phyloP scores from a whole-genome alignment of 2,888 invertebrate species.

The Gari tellinella region DNA sequence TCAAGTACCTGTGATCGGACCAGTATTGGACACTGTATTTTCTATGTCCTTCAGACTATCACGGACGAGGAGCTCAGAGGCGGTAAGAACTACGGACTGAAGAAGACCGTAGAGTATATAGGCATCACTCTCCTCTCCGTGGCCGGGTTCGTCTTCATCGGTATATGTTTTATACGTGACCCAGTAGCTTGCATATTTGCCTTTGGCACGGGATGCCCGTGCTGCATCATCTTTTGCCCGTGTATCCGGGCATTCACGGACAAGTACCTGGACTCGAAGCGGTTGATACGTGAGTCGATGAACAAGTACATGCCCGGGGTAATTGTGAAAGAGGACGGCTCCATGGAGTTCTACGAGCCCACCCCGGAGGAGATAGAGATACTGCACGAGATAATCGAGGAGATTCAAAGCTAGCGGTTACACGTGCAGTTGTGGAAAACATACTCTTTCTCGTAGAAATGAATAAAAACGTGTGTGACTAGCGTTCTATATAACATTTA shows the following conservation, averaged over 20 bases:
- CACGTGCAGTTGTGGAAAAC: too few species aligned
- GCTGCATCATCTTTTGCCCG: constrained; percentile 66
- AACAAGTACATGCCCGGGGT: constrained; percentile 73
- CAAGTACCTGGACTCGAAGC: constrained; percentile 52
- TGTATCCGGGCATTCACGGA: constrained; percentile 56
- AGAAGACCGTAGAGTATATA: constrained; percentile 48
- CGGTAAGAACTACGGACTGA: constrained; percentile 41
- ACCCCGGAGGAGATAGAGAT: constrained; percentile 68
- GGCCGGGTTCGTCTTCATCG: constrained; percentile 49
- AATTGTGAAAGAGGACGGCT: constrained; percentile 66
- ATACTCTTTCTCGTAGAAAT: too few species aligned
- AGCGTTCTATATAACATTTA: too few species aligned
- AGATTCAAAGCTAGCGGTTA: constrained; percentile 50
- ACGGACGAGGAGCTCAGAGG: constrained; percentile 60
- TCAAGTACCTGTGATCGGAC: too few species aligned
- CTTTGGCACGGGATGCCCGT: constrained; percentile 73
- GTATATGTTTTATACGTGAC: constrained; percentile 67
- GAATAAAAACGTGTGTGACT: too few species aligned
- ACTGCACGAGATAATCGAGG: constrained; percentile 62
- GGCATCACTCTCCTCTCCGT: constrained; percentile 63
- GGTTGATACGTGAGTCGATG: constrained; percentile 57
- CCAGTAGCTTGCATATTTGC: constrained; percentile 66
- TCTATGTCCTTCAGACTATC: constrained; percentile 65
- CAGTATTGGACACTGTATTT: too few species aligned
- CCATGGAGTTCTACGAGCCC: constrained; percentile 63